Conservation (phyloP, 2,797 vertebrate species). For the Chaunax sp. region DNA sequence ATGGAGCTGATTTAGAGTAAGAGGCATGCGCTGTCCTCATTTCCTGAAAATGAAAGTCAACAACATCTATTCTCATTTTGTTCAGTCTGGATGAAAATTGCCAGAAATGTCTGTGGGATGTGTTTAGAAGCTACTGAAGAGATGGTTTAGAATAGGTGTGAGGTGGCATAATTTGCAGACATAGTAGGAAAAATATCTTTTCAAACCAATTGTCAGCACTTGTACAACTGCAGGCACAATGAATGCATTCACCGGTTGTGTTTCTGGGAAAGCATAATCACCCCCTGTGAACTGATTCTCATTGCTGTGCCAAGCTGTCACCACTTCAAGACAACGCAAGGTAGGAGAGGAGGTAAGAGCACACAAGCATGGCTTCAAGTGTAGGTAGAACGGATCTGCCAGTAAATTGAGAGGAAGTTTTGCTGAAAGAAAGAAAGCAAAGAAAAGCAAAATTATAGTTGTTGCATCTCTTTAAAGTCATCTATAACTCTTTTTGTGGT, state of each 20-base stretch:
- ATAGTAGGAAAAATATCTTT: conserved; percentile 62
- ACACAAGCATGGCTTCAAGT: conserved; percentile 30
- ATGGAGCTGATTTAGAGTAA: conserved; percentile 68
- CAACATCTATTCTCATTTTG: conserved; percentile 65
- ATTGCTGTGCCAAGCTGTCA: conserved; percentile 45
- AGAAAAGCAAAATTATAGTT: background rate
- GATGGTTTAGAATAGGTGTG: conserved; percentile 47
- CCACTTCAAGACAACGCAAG: conserved; percentile 20
- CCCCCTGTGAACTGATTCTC: conserved; percentile 51
- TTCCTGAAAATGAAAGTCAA: conserved; percentile 58
- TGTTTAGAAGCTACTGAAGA: conserved; percentile 57
- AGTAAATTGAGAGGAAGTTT: conserved; percentile 2
- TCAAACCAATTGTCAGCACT: conserved; percentile 66
- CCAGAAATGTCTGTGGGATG: conserved; percentile 57
- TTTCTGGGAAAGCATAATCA: conserved; percentile 64
- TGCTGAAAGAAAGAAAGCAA: conserved; percentile 7
- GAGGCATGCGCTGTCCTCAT: conserved; percentile 56
- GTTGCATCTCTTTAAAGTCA: background rate
- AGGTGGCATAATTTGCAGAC: conserved; percentile 62
- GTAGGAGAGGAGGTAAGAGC: conserved; percentile 21
- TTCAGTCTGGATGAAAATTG: conserved; percentile 57
- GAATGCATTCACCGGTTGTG: conserved; percentile 48
- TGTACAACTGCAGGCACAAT: conserved; percentile 54
- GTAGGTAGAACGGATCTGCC: background rate
- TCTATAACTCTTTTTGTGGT: background rate